Percentiles rank a stretch among this genome's conserved stretches.
Evolutionary conservation across 1,140 invertebrate species (phyloP).

Genomic region (Phthorimaea operculella): DNA sequence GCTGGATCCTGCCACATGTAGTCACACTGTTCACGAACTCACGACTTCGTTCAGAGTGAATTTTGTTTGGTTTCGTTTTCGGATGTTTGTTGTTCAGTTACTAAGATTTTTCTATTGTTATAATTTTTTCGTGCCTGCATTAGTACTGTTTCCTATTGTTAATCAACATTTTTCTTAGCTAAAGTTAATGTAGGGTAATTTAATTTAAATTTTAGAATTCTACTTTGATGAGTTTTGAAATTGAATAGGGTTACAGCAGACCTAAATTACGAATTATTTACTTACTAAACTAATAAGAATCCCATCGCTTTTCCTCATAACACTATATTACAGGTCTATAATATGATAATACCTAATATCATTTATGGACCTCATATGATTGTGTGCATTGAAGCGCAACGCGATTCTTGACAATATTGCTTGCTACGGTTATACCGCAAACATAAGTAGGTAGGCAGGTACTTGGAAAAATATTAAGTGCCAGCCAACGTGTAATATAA

Average conservation of each 20-base stretch:
- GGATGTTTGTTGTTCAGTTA: conserved; percentile 58
- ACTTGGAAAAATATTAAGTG: background rate
- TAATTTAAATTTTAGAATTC: too few relatives aligned
- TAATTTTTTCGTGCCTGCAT: conserved; percentile 8
- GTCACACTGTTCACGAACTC: too few relatives aligned
- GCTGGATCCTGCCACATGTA: too few relatives aligned
- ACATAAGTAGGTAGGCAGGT: background rate
- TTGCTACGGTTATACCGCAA: background rate
- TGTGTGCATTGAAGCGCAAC: background rate
- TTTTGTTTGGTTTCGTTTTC: conserved; percentile 65
- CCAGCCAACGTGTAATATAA: background rate
- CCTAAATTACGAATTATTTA: too few relatives aligned
- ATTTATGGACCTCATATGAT: background rate
- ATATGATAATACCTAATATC: too few relatives aligned
- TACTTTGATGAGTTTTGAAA: too few relatives aligned
- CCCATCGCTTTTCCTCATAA: too few relatives aligned
- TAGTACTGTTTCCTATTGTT: background rate
- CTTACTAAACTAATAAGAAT: too few relatives aligned
- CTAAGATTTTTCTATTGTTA: conserved; percentile 44
- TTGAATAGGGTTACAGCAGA: too few relatives aligned
- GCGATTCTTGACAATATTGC: conserved; percentile 5
- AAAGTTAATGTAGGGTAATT: too few relatives aligned
- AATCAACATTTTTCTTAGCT: too few relatives aligned
- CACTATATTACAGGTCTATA: too few relatives aligned
- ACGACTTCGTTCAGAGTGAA: conserved; percentile 23